Evolutionary conservation across 2,888 invertebrate genomes (phyloP), one percentile per base, ranked within the genome.

Genomic region (Chrysolina haemoptera): DNA sequence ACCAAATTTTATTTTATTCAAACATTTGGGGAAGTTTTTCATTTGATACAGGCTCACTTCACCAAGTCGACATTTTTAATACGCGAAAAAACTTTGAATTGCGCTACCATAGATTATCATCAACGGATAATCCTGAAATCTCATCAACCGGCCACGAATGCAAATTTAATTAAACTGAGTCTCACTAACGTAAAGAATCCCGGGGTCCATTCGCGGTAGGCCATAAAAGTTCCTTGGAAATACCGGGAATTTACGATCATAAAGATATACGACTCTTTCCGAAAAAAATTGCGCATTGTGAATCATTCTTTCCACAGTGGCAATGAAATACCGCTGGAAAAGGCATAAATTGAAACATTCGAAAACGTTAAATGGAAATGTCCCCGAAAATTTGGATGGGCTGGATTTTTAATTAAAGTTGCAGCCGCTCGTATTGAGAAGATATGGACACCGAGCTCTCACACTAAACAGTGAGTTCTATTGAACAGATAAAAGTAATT

Each of bases 301-400:
- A 76, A 72, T 73, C 68, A 76, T 76, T 72, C 71, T 66, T 76
- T 71, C 35, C 66, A 53, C 70, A 55, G n/a, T 62, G 64, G 50
- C 55, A 68, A 55, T 63, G 68, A 69, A 59, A 59, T 27, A 35
- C 50, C 14, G 62, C 65, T 68, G 62, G 70, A 48, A 41, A 40
- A 46, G 64, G n/a, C 68, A 76, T 73, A 76, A 76, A 76, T 76
- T 76, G 73, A 75, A 72, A 72, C 71, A 71, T 72, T 75, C 53
- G 70, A 76, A 76, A 71, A 71, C 66, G 70, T 55, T 73, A 71
- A 69, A 73, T 73, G 64, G 62, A 73, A 73, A 71, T 62, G 73
- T 71, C 70, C 70, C 59, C 68, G 65, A 59, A 68, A 70, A 70
- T 75, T 75, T 70, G 46, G 48, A 65, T 48, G 64, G 40, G 59